Evolutionary conservation across 2,888 invertebrate species (phyloP).

Genomic region (Aporophyla nigra): DNA sequence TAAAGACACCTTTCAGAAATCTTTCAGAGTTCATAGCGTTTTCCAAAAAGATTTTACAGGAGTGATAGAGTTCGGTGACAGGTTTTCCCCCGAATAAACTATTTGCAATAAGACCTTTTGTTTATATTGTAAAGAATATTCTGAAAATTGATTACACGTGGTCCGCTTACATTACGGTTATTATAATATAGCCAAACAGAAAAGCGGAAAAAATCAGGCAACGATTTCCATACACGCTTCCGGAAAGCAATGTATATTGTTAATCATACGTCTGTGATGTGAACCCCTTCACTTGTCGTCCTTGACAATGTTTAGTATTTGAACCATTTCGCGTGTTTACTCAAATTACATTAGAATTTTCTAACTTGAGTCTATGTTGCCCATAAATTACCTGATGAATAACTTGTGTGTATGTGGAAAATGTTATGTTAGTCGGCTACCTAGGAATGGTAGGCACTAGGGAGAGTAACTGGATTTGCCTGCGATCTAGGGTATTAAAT

Average conservation of each 20-base stretch:
- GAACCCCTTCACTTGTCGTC: constrained; percentile 57
- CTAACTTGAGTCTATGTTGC: constrained; percentile 50
- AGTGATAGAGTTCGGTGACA: background rate
- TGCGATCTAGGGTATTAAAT: background rate
- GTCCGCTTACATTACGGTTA: background rate
- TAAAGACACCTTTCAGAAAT: background rate
- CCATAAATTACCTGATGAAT: constrained; percentile 52
- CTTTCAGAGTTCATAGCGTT: too few species aligned
- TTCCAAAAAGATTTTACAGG: background rate
- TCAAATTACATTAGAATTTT: constrained; percentile 70
- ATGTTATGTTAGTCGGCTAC: background rate
- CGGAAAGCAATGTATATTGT: constrained; percentile 11
- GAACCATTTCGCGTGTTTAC: constrained; percentile 71
- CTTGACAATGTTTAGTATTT: constrained; percentile 64
- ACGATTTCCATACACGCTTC: constrained; percentile 13
- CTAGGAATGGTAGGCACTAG: background rate
- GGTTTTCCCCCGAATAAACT: background rate
- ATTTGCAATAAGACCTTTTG: background rate
- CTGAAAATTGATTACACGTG: background rate
- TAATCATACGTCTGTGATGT: constrained; percentile 43
- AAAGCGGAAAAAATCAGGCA: constrained; percentile 12
- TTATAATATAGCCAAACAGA: background rate
- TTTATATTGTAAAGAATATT: background rate
- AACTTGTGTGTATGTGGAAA: constrained; percentile 52
- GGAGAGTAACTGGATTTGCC: background rate